A percentile compares a stretch with the other conserved stretches of the same genome.
Evolutionary conservation across 2,888 invertebrate species (phyloP).

Genomic region (Folsomia manolachei): DNA sequence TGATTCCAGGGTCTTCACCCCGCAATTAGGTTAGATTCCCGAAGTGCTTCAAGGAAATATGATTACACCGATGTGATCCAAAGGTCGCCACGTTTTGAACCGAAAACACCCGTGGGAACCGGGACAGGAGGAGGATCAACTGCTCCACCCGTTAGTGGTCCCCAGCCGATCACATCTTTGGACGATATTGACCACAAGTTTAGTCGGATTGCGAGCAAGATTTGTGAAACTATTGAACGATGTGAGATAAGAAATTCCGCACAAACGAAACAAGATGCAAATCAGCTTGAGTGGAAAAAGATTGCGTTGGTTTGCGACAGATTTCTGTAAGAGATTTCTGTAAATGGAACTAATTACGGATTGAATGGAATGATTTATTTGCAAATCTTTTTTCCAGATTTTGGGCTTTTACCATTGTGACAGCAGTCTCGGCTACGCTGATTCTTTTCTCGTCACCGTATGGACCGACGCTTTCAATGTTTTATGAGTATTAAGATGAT

Average conservation of each 20-base stretch:
- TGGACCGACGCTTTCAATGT: conserved; percentile 54
- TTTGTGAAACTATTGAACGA: conserved; percentile 72
- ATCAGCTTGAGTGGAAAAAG: conserved; percentile 80
- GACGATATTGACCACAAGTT: conserved; percentile 64
- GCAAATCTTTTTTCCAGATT: conserved; percentile 76
- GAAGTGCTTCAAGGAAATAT: conserved; percentile 56
- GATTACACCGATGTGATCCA: conserved; percentile 53
- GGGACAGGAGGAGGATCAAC: not conserved
- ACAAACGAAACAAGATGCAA: conserved; percentile 73
- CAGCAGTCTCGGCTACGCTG: conserved; percentile 73
- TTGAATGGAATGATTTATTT: too few relatives aligned
- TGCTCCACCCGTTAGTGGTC: not conserved
- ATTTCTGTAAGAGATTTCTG: too few relatives aligned
- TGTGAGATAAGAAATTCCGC: conserved; percentile 76
- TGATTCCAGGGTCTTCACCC: conserved; percentile 58
- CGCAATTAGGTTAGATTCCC: conserved; percentile 63
- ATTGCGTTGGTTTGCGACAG: conserved; percentile 81
- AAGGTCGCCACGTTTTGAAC: conserved; percentile 58
- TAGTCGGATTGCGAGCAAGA: conserved; percentile 65
- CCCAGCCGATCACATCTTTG: conserved; percentile 29
- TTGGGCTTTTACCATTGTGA: conserved; percentile 72
- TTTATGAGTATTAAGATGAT: not conserved
- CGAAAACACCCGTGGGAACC: conserved; percentile 32
- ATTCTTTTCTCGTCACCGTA: conserved; percentile 69
- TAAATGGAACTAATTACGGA: too few relatives aligned